These are phyloP conservation scores for Nematopogon swammerdamellus DNA, from an alignment of 2,888 invertebrate species.

Conservation along the genomic window DNA sequence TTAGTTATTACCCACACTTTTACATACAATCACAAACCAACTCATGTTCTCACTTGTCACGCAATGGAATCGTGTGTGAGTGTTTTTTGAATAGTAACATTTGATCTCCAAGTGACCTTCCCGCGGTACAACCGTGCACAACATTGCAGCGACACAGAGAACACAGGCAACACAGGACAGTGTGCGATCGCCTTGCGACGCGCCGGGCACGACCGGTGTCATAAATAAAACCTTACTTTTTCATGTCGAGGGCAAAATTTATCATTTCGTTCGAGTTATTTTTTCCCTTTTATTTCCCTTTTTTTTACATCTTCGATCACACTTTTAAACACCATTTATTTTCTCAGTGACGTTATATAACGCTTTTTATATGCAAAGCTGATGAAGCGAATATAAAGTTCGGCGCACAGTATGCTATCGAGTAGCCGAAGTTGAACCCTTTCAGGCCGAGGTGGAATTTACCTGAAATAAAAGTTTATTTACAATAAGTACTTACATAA, in stretches of 20 bases:
- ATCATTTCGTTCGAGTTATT: conserved; percentile 40
- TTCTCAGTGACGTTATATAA: conserved; percentile 37
- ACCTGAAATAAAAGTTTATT: too few species aligned
- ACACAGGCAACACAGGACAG: neutral
- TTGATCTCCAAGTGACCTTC: too few species aligned
- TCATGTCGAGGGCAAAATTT: conserved; percentile 42
- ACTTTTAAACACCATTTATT: conserved; percentile 52
- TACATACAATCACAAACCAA: too few species aligned
- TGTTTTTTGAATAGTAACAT: too few species aligned
- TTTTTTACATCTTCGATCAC: conserved; percentile 52
- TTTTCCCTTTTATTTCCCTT: conserved; percentile 31
- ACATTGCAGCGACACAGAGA: too few species aligned
- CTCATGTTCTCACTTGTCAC: too few species aligned
- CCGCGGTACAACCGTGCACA: too few species aligned
- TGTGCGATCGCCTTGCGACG: neutral
- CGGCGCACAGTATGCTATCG: neutral
- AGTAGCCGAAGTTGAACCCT: too few species aligned
- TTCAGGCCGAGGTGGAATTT: too few species aligned
- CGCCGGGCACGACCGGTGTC: conserved; percentile 16
- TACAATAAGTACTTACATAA: too few species aligned
- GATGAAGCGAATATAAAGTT: conserved; percentile 35
- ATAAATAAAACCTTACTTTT: conserved; percentile 51
- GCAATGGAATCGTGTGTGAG: too few species aligned
- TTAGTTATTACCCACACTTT: too few species aligned
- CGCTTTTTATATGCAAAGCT: conserved; percentile 26